Evolutionary conservation across 2,888 invertebrate genomes (phyloP).

Genomic region (Teinopalpus imperialis): DNA sequence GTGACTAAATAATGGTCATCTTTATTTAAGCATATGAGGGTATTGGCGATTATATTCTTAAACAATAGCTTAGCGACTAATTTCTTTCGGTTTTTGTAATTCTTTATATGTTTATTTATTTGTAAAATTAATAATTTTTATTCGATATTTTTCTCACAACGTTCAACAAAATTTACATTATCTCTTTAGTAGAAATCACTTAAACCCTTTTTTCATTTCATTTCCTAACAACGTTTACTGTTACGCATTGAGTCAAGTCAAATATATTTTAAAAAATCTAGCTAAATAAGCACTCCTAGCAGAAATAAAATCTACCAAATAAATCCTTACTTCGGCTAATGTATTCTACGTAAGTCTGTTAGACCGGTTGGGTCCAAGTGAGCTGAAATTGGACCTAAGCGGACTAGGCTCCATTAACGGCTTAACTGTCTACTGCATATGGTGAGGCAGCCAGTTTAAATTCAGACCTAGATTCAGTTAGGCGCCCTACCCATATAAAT

Average conservation of each 20-base stretch:
- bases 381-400: constrained; percentile 17
- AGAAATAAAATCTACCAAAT: background rate
- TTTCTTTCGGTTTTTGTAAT: too few species aligned
- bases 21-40: too few species aligned
- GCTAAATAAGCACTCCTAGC: too few species aligned
- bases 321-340: constrained; percentile 3
- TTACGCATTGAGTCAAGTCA: background rate
- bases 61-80: too few species aligned
- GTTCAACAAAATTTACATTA: too few species aligned
- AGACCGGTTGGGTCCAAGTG: constrained; percentile 10
- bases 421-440: constrained; percentile 18
- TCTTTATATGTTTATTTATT: too few species aligned
- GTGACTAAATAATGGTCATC: constrained; percentile 2
- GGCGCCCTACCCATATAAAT: constrained; percentile 16
- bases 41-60: too few species aligned
- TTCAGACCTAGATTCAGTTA: constrained; percentile 23
- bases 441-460: constrained; percentile 14
- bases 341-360: constrained; percentile 13
- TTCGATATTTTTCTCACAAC: too few species aligned
- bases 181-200: too few species aligned
- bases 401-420: constrained; percentile 23
- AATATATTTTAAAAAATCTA: background rate
- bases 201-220: too few species aligned
- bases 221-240: too few species aligned
- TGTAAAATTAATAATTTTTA: too few species aligned